A percentile compares a stretch with the other conserved stretches of the same genome.
Conservation (phyloP, 2,888 invertebrate species). For the Calephelis perditalis region DNA sequence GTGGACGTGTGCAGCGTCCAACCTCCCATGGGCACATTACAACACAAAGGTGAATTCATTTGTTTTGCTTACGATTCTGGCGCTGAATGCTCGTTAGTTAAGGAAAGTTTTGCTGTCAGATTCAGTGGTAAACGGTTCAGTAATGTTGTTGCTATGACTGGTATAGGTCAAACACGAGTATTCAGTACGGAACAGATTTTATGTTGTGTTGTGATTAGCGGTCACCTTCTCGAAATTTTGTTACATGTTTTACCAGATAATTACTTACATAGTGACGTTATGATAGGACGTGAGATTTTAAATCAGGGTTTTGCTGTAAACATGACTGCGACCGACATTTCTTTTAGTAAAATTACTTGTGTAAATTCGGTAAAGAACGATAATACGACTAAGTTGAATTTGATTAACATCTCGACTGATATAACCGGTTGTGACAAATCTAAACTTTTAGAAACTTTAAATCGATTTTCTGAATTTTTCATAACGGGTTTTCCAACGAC, state of each 20-base stretch:
- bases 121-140: not conserved
- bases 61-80: constrained; percentile 22
- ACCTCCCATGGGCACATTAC: constrained; percentile 18
- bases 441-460: not conserved
- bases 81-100: constrained; percentile 16
- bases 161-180: not conserved
- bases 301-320: constrained; percentile 16
- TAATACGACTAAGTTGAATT: not conserved
- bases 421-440: not conserved
- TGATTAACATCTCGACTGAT: constrained; percentile 3
- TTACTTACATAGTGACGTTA: constrained; percentile 18
- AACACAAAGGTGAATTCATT: constrained; percentile 22
- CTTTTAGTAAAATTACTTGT: not conserved
- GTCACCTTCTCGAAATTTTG: constrained; percentile 17
- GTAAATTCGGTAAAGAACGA: constrained; percentile 2
- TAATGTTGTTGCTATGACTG: constrained; percentile 2
- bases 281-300: constrained; percentile 22
- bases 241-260: constrained; percentile 21
- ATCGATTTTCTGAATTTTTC: constrained; percentile 7
- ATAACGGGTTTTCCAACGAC: constrained; percentile 11
- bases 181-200: constrained; percentile 9
- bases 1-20: constrained; percentile 24
- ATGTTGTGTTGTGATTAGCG: constrained; percentile 17
- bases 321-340: constrained; percentile 15
- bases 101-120: not conserved